phyloP scores from a whole-genome alignment of 2,888 invertebrate species.

The Plebejus melissa region DNA sequence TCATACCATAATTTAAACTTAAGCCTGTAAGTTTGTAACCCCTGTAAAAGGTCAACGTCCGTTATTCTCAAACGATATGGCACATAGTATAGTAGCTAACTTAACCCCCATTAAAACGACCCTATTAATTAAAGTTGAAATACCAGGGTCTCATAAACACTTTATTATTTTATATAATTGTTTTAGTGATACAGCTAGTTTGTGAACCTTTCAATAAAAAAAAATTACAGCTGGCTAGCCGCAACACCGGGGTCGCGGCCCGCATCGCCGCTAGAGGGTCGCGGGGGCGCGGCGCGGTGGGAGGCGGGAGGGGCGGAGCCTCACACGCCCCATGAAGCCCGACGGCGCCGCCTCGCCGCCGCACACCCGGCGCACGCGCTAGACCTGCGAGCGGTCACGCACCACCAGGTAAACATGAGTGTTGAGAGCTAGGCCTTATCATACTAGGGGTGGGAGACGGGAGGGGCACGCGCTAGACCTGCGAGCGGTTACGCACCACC shows the following conservation, averaged over 20 bases:
- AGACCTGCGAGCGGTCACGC: conserved; percentile 84
- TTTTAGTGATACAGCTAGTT: too few relatives aligned
- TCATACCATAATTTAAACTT: too few relatives aligned
- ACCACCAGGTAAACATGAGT: conserved; percentile 80
- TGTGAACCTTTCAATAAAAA: too few relatives aligned
- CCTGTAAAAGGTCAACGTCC: too few relatives aligned
- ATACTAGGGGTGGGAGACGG: background rate
- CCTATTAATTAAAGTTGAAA: too few relatives aligned
- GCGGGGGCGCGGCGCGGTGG: conserved; percentile 62
- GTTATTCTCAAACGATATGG: too few relatives aligned
- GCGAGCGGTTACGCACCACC: conserved; percentile 83
- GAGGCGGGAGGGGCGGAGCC: conserved; percentile 43
- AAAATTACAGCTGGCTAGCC: conserved; percentile 54
- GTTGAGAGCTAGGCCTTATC: too few relatives aligned
- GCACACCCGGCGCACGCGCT: conserved; percentile 90
- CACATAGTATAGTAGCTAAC: too few relatives aligned
- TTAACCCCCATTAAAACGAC: too few relatives aligned
- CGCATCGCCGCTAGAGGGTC: conserved; percentile 65
- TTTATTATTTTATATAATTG: too few relatives aligned
- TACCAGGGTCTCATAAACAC: too few relatives aligned
- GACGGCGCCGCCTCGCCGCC: conserved; percentile 83
- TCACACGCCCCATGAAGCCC: conserved; percentile 82
- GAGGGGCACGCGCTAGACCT: conserved; percentile 83
- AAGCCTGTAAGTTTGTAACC: too few relatives aligned
- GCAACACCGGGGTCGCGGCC: conserved; percentile 64